Conservation (phyloP, 1,140 invertebrate genomes). For the Ostrea denselamellosa region DNA sequence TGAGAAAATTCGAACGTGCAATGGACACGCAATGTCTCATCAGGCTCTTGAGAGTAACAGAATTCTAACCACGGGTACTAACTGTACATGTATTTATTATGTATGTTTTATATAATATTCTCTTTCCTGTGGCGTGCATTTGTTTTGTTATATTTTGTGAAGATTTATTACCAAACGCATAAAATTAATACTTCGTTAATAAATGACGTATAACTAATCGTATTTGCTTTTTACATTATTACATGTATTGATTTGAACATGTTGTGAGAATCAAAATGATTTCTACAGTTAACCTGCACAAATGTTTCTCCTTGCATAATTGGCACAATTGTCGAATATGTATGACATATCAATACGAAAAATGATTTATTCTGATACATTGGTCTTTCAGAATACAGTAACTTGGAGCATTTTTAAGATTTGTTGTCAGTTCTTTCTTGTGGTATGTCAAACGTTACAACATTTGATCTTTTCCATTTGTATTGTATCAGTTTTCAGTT, state of each 20-base stretch:
- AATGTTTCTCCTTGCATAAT: too few relatives aligned
- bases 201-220: slow-evolving; percentile 19
- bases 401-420: too few relatives aligned
- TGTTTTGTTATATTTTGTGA: slow-evolving; percentile 30
- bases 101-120: neutral
- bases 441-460: too few relatives aligned
- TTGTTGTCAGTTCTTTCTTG: too few relatives aligned
- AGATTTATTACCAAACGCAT: neutral
- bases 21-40: neutral
- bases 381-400: too few relatives aligned
- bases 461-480: too few relatives aligned
- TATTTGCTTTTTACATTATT: neutral
- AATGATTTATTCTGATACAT: too few relatives aligned
- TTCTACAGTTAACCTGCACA: too few relatives aligned
- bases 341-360: too few relatives aligned
- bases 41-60: neutral
- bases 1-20: neutral
- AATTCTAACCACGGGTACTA: slow-evolving; percentile 28
- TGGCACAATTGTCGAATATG: too few relatives aligned
- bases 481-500: too few relatives aligned
- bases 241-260: neutral
- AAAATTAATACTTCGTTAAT: slow-evolving; percentile 1
- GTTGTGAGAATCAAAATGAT: too few relatives aligned
- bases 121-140: slow-evolving; percentile 29
- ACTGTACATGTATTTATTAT: slow-evolving; percentile 11